Evolutionary conservation across 2,113 vertebrate genomes (phyloP).

Genomic region (Polypterus bichir): DNA sequence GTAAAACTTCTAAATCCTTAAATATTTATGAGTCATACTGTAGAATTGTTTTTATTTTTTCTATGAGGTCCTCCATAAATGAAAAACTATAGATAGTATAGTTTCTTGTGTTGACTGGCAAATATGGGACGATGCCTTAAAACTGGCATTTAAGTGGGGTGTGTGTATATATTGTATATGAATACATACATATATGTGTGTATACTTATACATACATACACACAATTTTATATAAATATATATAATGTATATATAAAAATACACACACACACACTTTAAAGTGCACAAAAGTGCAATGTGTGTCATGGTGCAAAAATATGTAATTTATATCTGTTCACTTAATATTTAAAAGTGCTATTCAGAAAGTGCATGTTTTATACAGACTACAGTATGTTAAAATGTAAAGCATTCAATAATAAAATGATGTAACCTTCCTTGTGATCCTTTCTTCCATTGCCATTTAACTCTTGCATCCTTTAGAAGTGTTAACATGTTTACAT

Average conservation of each 20-base stretch:
- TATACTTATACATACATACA: too few relatives aligned
- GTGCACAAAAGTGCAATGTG: too few relatives aligned
- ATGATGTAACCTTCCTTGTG: constrained; percentile 50
- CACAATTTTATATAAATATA: too few relatives aligned
- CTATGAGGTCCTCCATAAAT: constrained; percentile 37
- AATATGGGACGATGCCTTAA: constrained; percentile 43
- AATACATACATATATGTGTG: constrained; percentile 42
- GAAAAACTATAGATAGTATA: constrained; percentile 10
- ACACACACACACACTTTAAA: too few relatives aligned
- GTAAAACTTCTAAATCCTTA: constrained; percentile 42
- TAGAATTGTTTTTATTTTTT: constrained; percentile 49
- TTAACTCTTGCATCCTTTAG: too few relatives aligned
- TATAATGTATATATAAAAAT: too few relatives aligned
- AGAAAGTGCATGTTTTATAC: constrained; percentile 73
- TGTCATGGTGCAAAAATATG: constrained; percentile 58
- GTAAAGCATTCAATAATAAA: constrained; percentile 68
- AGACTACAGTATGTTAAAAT: constrained; percentile 54
- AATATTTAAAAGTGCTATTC: constrained; percentile 67
- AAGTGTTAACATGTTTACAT: too few relatives aligned
- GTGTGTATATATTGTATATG: constrained; percentile 22
- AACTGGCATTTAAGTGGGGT: constrained; percentile 40
- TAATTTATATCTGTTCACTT: constrained; percentile 76
- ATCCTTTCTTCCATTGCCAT: constrained; percentile 22
- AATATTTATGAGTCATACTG: constrained; percentile 56
- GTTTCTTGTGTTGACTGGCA: constrained; percentile 45